Base-by-base conservation (phyloP, 2,888 invertebrate species). In the Acronicta aceris region DNA sequence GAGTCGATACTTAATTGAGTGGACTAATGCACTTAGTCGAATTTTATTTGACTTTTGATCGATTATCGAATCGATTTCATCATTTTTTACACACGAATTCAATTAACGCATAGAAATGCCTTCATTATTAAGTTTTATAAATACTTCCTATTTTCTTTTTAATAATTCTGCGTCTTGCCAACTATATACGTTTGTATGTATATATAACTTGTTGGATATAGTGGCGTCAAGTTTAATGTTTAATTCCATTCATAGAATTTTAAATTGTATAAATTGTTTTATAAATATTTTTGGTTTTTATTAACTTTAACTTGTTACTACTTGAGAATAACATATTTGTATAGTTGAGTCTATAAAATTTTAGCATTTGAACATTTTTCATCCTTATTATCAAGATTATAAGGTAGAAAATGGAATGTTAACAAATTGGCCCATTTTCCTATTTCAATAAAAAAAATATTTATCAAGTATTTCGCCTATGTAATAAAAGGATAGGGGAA, bases 231-330 rank as follows among this genome's bases (percentile, higher is more conserved):
- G 21, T n/a, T 2, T 8, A 45, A 36, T 46, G 13, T 65, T 45
- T 46, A 25, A 27, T 49, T 48, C 42, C 49, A 10, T 36, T 16
- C 38, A 49, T 53, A 40, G 12, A 45, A 56, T 48, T 56, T 47
- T 33, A 66, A 60, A 64, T 50, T 62, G 58, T 73, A 61, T 70
- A 46, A 53, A 70, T 66, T 62, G 51, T 71, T 77, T 65, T 59
- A 55, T 60, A 65, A 60, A 59, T 48, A 59, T 53, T 58, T 62
- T 63, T 33, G 41, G 58, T 75, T 72, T 69, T 60, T 65, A 52
- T 49, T 65, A 57, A 60, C 17, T 46, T 48, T 64, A 47, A 36
- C 48, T 65, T 71, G 63, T 64, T 55, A 43, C 17, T 58, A 55
- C 53, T 71, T 68, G 68, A 68, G 57, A 38, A 7, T 45, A 33